These are phyloP conservation scores for Semicossyphus pulcher DNA, from an alignment of 2,113 vertebrate genomes.

Conservation along the genomic window DNA sequence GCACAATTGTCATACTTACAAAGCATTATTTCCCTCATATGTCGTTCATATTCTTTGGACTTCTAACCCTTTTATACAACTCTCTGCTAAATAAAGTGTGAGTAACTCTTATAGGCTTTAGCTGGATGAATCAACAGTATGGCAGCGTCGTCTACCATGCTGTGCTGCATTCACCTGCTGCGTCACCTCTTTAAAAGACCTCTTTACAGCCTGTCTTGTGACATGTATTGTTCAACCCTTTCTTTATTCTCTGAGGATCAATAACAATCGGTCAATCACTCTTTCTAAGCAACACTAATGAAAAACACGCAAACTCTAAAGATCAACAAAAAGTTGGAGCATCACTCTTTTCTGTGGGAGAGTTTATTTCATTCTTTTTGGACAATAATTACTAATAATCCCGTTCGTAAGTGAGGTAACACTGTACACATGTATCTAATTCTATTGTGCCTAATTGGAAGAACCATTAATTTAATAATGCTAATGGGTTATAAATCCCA, in stretches of 20 bases:
- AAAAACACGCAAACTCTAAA: neutral
- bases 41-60: too few species aligned
- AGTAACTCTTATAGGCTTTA: neutral
- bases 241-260: constrained; percentile 17
- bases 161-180: neutral
- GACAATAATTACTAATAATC: neutral
- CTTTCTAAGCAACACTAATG: neutral
- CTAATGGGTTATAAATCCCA: constrained; percentile 42
- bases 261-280: neutral
- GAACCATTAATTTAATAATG: constrained; percentile 38
- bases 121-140: neutral
- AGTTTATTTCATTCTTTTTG: too few species aligned
- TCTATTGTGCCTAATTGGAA: neutral
- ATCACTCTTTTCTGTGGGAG: too few species aligned
- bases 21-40: too few species aligned
- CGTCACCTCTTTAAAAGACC: neutral
- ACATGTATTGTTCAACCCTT: neutral
- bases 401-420: neutral
- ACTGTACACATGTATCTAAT: neutral
- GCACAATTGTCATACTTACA: neutral
- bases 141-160: neutral
- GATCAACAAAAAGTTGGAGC: too few species aligned
- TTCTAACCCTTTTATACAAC: neutral
- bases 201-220: neutral
- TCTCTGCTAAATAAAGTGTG: neutral